Conservation (phyloP, 2,888 invertebrate genomes). For the Lithosia quadra region DNA sequence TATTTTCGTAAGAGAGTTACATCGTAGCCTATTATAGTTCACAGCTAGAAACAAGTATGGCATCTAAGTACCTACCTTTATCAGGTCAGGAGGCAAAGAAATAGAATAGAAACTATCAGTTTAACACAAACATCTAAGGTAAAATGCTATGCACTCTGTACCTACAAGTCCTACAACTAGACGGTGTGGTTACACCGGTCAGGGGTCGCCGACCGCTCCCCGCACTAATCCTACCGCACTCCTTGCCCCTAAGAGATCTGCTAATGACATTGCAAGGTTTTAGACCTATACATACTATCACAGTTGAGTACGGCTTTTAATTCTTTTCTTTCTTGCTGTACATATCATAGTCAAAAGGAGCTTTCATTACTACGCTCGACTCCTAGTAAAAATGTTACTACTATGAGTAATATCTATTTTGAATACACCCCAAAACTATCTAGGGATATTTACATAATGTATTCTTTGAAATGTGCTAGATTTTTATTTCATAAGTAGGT, state of each 20-base stretch:
- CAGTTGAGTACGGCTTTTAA: not conserved
- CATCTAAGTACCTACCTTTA: too few species aligned
- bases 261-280: slow-evolving; percentile 71
- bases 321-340: not conserved
- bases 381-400: too few species aligned
- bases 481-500: too few species aligned
- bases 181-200: slow-evolving; percentile 49
- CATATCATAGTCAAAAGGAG: not conserved
- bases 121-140: slow-evolving; percentile 26
- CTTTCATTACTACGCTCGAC: slow-evolving; percentile 1
- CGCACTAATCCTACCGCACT: slow-evolving; percentile 41
- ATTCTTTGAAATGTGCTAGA: too few species aligned
- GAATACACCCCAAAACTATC: too few species aligned
- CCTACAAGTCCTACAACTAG: slow-evolving; percentile 33
- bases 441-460: too few species aligned
- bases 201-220: slow-evolving; percentile 52
- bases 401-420: too few species aligned
- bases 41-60: too few species aligned
- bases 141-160: slow-evolving; percentile 39
- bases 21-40: too few species aligned
- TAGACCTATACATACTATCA: slow-evolving; percentile 41
- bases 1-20: too few species aligned
- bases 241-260: slow-evolving; percentile 49
- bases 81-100: not conserved
- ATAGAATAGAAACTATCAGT: not conserved